Percentiles rank a stretch among this genome's conserved stretches.
phyloP scores from a whole-genome alignment of 2,113 vertebrate genomes.

The crab-eating macaque (Macaca fascicularis) region DNA sequence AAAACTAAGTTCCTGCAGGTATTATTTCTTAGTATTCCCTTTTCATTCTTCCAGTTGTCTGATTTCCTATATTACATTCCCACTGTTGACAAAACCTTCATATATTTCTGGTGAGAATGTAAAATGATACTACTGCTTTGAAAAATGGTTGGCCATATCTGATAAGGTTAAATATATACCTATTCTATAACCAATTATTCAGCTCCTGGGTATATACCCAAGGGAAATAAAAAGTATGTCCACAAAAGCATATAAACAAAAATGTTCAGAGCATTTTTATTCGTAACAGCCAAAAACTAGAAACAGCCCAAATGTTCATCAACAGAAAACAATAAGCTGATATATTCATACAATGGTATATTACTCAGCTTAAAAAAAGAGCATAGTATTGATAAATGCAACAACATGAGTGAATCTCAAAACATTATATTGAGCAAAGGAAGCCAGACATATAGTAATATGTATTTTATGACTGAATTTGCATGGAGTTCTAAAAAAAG shows the following conservation, averaged over 20 bases:
- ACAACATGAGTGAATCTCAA: neutral
- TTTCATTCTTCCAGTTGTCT: neutral
- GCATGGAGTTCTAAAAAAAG: neutral
- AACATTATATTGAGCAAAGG: neutral
- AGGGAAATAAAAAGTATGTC: conserved; percentile 18
- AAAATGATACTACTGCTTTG: neutral
- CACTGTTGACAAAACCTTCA: neutral
- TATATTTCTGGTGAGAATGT: neutral
- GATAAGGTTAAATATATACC: neutral
- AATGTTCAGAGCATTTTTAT: neutral
- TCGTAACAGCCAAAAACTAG: neutral
- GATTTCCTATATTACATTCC: neutral
- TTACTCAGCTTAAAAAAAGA: neutral
- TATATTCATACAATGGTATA: neutral
- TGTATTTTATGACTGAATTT: neutral
- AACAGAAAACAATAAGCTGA: neutral
- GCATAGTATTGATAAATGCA: neutral
- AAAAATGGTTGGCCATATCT: neutral
- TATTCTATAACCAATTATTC: neutral
- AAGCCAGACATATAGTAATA: conserved; percentile 1
- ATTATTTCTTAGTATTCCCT: neutral
- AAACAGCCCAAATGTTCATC: neutral
- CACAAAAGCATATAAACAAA: conserved; percentile 20
- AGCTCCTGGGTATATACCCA: neutral
- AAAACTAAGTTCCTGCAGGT: neutral